phyloP scores from a whole-genome alignment of 2,888 invertebrate species.

The Drosophila falleni region DNA sequence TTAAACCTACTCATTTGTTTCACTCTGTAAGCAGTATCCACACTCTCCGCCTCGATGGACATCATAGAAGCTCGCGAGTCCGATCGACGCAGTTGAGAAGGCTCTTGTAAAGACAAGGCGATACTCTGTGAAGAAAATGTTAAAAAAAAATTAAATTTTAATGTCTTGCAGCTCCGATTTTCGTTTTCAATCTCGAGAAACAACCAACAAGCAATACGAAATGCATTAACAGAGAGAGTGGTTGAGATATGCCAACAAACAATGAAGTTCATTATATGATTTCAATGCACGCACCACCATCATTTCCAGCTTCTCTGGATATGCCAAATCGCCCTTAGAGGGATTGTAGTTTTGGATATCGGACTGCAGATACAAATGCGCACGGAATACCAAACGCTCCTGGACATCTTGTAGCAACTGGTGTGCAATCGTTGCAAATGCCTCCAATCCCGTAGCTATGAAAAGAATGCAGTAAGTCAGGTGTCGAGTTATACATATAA shows the following conservation, averaged over 20 bases:
- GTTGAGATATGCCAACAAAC: too few relatives aligned
- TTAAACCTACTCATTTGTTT: slow-evolving; percentile 82
- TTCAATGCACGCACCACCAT: slow-evolving; percentile 90
- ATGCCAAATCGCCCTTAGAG: slow-evolving; percentile 97
- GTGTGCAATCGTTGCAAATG: slow-evolving; percentile 91
- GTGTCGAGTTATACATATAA: not conserved
- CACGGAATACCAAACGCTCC: slow-evolving; percentile 97
- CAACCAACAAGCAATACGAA: too few relatives aligned
- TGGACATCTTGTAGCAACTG: slow-evolving; percentile 97
- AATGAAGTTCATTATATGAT: too few relatives aligned
- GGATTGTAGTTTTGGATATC: slow-evolving; percentile 96
- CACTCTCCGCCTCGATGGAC: slow-evolving; percentile 90
- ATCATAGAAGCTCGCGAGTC: slow-evolving; percentile 90
- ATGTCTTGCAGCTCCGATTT: too few relatives aligned
- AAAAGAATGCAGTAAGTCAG: not conserved
- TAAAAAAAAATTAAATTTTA: too few relatives aligned
- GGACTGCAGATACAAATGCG: slow-evolving; percentile 96
- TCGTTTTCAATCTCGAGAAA: too few relatives aligned
- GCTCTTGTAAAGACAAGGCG: slow-evolving; percentile 88
- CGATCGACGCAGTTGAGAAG: slow-evolving; percentile 87
- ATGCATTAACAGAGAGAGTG: too few relatives aligned
- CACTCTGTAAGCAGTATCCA: slow-evolving; percentile 84
- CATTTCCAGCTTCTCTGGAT: slow-evolving; percentile 98
- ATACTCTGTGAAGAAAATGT: slow-evolving; percentile 86
- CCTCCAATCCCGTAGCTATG: slow-evolving; percentile 89